Evolutionary conservation across 2,888 invertebrate species (phyloP), one percentile per base, ranked within the genome.

Genomic region (Cerceris ruficornis): DNA sequence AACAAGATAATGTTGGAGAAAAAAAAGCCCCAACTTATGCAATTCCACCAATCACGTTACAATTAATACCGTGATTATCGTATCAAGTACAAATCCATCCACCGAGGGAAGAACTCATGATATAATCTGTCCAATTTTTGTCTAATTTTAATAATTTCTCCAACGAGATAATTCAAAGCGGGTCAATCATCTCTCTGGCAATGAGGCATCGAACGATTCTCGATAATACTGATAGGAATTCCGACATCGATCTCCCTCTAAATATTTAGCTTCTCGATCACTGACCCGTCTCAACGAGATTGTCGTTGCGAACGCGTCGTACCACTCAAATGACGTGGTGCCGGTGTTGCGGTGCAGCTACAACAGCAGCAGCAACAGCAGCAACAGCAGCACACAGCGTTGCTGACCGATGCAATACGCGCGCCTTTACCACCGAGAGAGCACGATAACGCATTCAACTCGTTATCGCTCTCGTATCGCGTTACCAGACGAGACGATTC

Each of bases 261-360:
- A 89, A 89, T 88, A 89, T 89, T 89, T 89, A 88, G 86, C 84
- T 86, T 86, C 76, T 57, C 84, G 83, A 77, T 80, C 82, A 86
- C 87, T 88, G 89, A 90, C 90, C 90, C 73, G 69, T 68, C 85
- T 71, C 81, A 88, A 88, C 69, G 61, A 75, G 67, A 78, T 71
- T 72, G 74, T 69, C 62, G 61, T 85, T 82, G 77, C 50, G 79
- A 71, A 73, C 58, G 55, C 69, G 74, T 52, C 77, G 69, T 75
- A 68, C 69, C 69, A 64, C 72, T 65, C 64, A 57, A 70, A 76
- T 83, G 80, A 69, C 80, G 69, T 73, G 75, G 70, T 64, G 39
- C n/a, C 55, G 54, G 42, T 66, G 50, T 70, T 50, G 59, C 69
- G 46, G 43, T 58, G 28, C 72, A 42, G 52, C 59, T 65, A 28